phyloP scores from a whole-genome alignment of 2,888 invertebrate species.

The Pimpla rufipes region DNA sequence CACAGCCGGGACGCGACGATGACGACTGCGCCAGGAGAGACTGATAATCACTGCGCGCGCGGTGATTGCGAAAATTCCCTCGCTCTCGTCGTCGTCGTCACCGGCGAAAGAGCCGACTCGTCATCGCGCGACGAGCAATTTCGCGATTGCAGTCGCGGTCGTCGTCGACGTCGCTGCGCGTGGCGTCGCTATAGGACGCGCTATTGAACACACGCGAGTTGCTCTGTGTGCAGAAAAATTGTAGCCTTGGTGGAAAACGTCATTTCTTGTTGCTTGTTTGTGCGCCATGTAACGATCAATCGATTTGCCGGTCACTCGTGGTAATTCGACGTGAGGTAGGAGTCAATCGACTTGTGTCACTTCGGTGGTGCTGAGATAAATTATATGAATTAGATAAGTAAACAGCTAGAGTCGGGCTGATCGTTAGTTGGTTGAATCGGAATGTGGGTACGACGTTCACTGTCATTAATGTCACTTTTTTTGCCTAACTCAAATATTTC shows the following conservation, averaged over 20 bases:
- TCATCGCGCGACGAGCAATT: conserved; percentile 51
- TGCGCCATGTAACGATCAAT: background rate
- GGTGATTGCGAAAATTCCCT: conserved; percentile 33
- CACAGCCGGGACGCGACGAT: conserved; percentile 1
- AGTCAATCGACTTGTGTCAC: background rate
- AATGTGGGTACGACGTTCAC: no score
- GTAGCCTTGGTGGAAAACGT: conserved; percentile 25
- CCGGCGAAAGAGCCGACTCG: conserved; percentile 46
- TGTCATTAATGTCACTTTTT: no score
- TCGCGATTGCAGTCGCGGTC: conserved; percentile 39
- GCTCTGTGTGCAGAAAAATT: conserved; percentile 1
- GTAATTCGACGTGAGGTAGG: background rate
- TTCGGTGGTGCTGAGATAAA: conserved; percentile 1
- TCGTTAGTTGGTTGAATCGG: background rate
- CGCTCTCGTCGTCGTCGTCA: conserved; percentile 36
- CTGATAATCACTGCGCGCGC: conserved; percentile 26
- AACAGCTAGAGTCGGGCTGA: background rate
- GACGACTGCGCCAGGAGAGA: conserved; percentile 2
- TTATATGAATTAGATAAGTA: no score
- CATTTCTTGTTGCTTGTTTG: background rate
- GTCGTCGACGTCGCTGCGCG: conserved; percentile 16
- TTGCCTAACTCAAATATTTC: no score
- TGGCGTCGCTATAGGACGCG: conserved; percentile 24
- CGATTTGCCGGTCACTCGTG: conserved; percentile 5
- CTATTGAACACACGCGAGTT: conserved; percentile 32